Evolutionary conservation across 35 echinoderm and acorn worm species (phyloP), one percentile per base, ranked within the genome.

Genomic region (Ophioderma brevispina): DNA sequence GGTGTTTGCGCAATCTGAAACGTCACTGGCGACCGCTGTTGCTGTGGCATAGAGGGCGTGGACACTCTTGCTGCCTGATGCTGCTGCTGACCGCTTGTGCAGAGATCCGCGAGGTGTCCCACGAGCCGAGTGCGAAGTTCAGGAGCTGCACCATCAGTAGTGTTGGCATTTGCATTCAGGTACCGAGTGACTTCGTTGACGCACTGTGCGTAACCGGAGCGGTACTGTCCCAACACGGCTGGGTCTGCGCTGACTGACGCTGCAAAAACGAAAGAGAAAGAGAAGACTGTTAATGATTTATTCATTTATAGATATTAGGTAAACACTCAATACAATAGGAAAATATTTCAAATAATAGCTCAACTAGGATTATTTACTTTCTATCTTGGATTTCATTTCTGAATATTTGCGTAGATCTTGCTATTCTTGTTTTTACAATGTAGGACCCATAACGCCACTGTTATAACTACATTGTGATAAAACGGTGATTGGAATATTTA

Each of bases 121-220:
- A 91, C 13, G n/a, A 91, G 90, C 31, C 82, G 82, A 19, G 77
- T 23, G 8, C 82, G 90, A 28, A 91, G 50, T 31, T 91, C 82
- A 63, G 83, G 83, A 17, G 37, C 63, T 1, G 38, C 77, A 17
- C 40, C 33, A 25, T 18, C 15, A 25, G 59, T 1, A 25, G 10
- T 25, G 23, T 70, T 70, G 41, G 41, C 41, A 70, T 25, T 70
- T 70, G 59, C 15, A 42, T 59, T 76, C 14, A 96, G 78, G 55
- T 92, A 96, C 25, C 82, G 76, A 17, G 86, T 86, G 5, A 96
- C 94, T 50, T 96, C 94, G 8, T 64, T 50, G 77, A 96, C 87
- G 55, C 94, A 96, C 87, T 92, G 91, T 32, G 91, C 84, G 88
- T 86, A 96, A 0, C 94, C 94, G 35, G 94, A 90, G 31, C 87